Evolutionary conservation across 2,113 vertebrate species (phyloP).

Genomic region (Diadophis punctatus): DNA sequence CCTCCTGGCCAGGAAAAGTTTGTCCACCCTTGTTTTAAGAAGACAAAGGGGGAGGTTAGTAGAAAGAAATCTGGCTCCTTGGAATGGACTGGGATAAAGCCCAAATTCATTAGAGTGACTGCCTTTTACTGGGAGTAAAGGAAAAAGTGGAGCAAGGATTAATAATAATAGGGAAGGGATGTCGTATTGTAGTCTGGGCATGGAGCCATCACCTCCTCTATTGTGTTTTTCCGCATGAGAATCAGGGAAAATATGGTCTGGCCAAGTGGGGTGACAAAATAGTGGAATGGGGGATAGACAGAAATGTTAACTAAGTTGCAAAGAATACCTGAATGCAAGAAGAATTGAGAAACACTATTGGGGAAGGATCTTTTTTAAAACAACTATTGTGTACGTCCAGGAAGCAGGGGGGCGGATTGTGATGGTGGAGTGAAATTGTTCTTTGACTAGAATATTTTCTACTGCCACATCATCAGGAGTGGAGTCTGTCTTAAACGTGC

Average conservation of each 20-base stretch:
- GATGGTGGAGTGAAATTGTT: background rate
- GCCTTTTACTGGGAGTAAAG: background rate
- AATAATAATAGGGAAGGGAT: background rate
- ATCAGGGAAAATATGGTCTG: background rate
- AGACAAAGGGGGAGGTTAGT: background rate
- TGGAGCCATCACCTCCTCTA: background rate
- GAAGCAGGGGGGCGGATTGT: too few relatives aligned
- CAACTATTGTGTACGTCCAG: background rate
- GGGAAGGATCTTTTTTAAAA: background rate
- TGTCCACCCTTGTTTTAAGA: background rate
- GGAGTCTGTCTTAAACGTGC: background rate
- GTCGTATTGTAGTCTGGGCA: background rate
- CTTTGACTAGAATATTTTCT: background rate
- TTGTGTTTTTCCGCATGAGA: background rate
- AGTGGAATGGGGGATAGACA: background rate
- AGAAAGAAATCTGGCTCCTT: background rate
- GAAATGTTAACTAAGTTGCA: conserved; percentile 1
- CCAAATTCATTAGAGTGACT: background rate
- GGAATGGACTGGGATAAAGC: background rate
- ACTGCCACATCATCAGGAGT: conserved; percentile 26
- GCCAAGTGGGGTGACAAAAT: background rate
- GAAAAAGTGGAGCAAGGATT: background rate
- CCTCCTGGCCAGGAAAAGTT: background rate
- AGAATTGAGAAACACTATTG: background rate
- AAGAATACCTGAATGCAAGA: background rate